These are phyloP conservation scores for Acronicta aceris DNA, from an alignment of 2,888 invertebrate species.

Conservation along the genomic window DNA sequence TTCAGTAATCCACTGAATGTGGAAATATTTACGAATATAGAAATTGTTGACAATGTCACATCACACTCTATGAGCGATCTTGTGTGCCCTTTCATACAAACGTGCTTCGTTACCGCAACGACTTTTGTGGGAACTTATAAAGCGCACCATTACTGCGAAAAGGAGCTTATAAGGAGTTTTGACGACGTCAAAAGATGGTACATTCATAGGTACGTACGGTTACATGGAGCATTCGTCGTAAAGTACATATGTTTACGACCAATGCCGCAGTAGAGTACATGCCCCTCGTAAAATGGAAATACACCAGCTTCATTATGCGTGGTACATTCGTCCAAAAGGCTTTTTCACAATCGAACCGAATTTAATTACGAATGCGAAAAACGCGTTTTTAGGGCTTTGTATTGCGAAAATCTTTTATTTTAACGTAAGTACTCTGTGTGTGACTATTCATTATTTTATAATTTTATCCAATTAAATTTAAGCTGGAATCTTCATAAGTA, in stretches of 20 bases:
- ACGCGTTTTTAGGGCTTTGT: conserved; percentile 11
- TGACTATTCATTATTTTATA: too few relatives aligned
- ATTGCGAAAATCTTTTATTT: not conserved
- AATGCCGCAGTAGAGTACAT: conserved; percentile 61
- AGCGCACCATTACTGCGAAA: conserved; percentile 25
- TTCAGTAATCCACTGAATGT: too few relatives aligned
- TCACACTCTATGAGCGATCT: conserved; percentile 31
- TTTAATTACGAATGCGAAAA: conserved; percentile 54
- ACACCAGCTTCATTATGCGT: conserved; percentile 73
- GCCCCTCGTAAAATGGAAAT: conserved; percentile 77
- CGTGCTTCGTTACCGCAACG: conserved; percentile 14
- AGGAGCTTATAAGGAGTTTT: conserved; percentile 37
- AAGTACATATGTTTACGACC: conserved; percentile 79
- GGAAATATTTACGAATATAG: conserved; percentile 33
- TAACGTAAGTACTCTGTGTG: too few relatives aligned
- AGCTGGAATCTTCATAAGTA: too few relatives aligned
- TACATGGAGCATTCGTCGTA: conserved; percentile 59
- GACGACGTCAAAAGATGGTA: conserved; percentile 43
- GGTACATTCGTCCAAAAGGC: conserved; percentile 54
- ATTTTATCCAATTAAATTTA: too few relatives aligned
- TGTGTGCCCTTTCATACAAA: conserved; percentile 28
- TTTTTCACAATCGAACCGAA: conserved; percentile 54
- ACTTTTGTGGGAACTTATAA: conserved; percentile 27
- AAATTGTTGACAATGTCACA: conserved; percentile 29
- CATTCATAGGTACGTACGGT: conserved; percentile 8